phyloP scores from a whole-genome alignment of 2,113 vertebrate species.

The Dromas ardeola region DNA sequence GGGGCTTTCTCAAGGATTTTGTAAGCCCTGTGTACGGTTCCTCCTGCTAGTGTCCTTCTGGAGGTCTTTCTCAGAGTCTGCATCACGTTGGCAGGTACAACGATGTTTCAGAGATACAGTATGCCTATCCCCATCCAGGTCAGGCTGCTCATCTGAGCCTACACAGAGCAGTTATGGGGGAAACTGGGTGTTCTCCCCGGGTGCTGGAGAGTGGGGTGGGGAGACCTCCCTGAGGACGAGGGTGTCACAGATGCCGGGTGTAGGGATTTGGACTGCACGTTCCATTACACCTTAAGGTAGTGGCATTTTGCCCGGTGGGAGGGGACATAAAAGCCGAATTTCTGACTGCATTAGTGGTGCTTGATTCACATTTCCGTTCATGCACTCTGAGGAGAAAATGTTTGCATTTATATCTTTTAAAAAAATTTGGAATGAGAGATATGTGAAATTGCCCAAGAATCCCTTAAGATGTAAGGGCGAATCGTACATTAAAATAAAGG shows the following conservation, averaged over 20 bases:
- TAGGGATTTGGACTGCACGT: background rate
- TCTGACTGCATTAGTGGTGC: background rate
- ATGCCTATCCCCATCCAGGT: background rate
- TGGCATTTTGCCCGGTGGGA: background rate
- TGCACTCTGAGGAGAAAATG: background rate
- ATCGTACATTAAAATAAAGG: background rate
- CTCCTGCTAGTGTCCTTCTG: background rate
- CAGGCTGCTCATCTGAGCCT: background rate
- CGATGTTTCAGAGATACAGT: background rate
- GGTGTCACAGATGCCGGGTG: background rate
- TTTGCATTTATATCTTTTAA: background rate
- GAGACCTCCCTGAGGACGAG: accelerated
- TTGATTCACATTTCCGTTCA: background rate
- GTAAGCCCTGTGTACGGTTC: background rate
- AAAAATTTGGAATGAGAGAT: background rate
- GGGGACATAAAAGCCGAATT: background rate
- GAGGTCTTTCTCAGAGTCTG: background rate
- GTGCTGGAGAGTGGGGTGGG: background rate
- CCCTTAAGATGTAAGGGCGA: background rate
- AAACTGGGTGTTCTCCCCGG: background rate
- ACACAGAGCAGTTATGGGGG: accelerated
- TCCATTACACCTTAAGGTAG: background rate
- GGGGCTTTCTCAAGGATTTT: background rate
- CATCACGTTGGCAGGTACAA: background rate
- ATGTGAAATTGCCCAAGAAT: background rate